Base-by-base conservation (phyloP, 2,888 invertebrate genomes). In the Heliconius ismenius region DNA sequence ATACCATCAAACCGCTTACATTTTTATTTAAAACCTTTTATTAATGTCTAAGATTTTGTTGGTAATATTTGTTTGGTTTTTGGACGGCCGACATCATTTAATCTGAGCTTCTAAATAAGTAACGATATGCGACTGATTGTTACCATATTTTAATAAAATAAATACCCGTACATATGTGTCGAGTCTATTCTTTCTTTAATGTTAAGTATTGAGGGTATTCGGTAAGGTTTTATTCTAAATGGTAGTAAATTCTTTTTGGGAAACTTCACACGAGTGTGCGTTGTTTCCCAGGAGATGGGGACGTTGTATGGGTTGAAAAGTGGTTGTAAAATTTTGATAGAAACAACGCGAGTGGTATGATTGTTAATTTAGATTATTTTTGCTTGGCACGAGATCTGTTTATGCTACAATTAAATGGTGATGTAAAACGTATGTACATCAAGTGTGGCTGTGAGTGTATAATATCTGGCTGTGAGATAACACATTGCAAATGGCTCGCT, bases 31-130 rank as follows among this genome's bases (percentile, higher is more conserved):
- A 43, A 36, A 36, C 1, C 13, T 39, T n/a, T 15, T 67, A 75
- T 4, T 13, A 26, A 70, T 24, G 15, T 62, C 21, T 62, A 76
- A 28, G 18, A 64, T 65, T 76, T 64, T 24, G 36, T 62, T 73
- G 21, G 21, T n/a, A n/a, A 18, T 39, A 62, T 43, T 18, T 21
- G 15, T 39, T 72, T 72, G 75, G 63, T 73, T 74, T 49, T 58
- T 64, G 49, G 64, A 54, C 75, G 79, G 79, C 60, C 67, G 72
- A 80, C 82, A 77, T 75, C 62, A 49, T 75, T 78, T 75, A 62
- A 73, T 83, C 84, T 82, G 89, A 89, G 86, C 88, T 89, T 89
- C 80, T 80, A 86, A 86, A 82, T 87, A 87, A 85, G 83, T 83
- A 81, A 84, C 74, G 78, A 76, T 75, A 81, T 81, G 74, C 83